These are phyloP conservation scores for Flabesymbios commensalis DNA, from an alignment of 2,888 invertebrate species.

Conservation along the genomic window DNA sequence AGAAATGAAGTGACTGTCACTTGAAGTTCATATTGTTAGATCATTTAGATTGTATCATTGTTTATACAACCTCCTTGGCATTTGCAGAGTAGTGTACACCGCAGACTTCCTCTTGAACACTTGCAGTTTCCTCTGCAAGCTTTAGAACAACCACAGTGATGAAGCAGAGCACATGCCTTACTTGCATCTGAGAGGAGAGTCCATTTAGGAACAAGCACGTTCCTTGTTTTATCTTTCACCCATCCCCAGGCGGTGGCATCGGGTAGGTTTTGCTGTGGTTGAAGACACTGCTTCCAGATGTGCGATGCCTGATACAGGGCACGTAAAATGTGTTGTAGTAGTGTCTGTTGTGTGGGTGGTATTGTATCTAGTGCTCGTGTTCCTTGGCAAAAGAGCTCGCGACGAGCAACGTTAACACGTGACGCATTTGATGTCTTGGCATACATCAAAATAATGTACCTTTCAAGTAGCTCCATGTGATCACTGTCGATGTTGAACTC, in stretches of 20 bases:
- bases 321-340: slow-evolving; percentile 8
- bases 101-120: slow-evolving; percentile 16
- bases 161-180: slow-evolving; percentile 20
- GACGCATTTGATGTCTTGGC: neutral
- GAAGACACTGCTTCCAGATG: slow-evolving; percentile 9
- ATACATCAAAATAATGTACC: neutral
- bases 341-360: slow-evolving; percentile 4
- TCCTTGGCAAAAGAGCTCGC: neutral
- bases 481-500: slow-evolving; percentile 7
- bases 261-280: slow-evolving; percentile 9
- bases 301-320: slow-evolving; percentile 17
- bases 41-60: too few relatives aligned
- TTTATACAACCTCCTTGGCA: too few relatives aligned
- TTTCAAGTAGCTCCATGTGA: slow-evolving; percentile 9
- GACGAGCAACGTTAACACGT: neutral
- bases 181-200: slow-evolving; percentile 21
- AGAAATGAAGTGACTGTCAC: too few relatives aligned
- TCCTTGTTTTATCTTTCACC: neutral
- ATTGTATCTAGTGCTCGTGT: neutral
- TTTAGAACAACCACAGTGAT: slow-evolving; percentile 18
- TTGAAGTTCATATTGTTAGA: too few relatives aligned
- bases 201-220: slow-evolving; percentile 12
- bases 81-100: slow-evolving; percentile 13
- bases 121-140: slow-evolving; percentile 17
- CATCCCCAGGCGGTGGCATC: slow-evolving; percentile 18